phyloP scores from a whole-genome alignment of 2,113 vertebrate species.

The Agelaius phoeniceus region DNA sequence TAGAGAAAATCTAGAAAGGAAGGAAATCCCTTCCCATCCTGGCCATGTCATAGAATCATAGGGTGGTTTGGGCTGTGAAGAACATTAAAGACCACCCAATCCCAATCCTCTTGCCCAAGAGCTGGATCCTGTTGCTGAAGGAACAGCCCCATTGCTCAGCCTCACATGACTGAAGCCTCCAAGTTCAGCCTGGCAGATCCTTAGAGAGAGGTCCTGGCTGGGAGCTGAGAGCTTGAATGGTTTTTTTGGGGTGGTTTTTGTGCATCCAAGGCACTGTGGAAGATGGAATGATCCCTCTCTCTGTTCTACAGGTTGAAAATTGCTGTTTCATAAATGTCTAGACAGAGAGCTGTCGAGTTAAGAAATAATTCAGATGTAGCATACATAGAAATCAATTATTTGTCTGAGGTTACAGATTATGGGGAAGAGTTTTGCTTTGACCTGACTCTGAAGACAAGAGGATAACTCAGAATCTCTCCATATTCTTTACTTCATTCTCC shows the following conservation, averaged over 20 bases:
- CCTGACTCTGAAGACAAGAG: neutral
- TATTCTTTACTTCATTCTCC: neutral
- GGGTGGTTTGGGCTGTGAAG: neutral
- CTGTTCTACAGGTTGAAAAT: neutral
- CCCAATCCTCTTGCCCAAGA: neutral
- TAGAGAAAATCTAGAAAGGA: neutral
- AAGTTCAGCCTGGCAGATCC: neutral
- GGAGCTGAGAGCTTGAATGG: neutral
- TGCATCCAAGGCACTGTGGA: neutral
- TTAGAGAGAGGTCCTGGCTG: neutral
- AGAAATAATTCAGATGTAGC: neutral
- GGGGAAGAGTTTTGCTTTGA: neutral
- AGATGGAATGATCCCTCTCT: neutral
- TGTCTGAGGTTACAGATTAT: neutral
- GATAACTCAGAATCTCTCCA: neutral
- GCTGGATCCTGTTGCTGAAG: neutral
- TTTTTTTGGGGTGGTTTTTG: rapidly evolving
- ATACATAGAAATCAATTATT: neutral
- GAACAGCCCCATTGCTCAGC: neutral
- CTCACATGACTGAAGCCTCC: neutral
- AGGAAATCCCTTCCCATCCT: neutral
- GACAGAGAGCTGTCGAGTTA: neutral
- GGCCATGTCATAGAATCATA: neutral
- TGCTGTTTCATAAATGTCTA: no score
- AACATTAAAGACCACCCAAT: neutral